Evolutionary conservation across 2,113 vertebrate genomes (phyloP).

Genomic region (Oxyura jamaicensis): DNA sequence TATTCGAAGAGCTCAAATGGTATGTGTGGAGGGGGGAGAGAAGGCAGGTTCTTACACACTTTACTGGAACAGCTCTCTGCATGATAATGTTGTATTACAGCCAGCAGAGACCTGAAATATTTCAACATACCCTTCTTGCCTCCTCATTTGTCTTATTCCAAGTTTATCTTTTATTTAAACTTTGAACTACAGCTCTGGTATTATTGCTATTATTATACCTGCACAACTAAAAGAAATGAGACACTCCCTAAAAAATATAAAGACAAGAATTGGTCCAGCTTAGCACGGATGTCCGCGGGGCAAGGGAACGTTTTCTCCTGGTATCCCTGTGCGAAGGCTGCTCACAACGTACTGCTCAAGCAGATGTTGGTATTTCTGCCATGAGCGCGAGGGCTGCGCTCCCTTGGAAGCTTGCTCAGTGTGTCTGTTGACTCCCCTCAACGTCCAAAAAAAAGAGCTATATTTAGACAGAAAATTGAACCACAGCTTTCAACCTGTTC

Average conservation of each 20-base stretch:
- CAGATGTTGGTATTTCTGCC: neutral
- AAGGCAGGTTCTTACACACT: neutral
- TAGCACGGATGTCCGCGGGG: neutral
- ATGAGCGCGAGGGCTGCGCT: neutral
- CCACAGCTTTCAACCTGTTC: neutral
- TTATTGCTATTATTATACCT: neutral
- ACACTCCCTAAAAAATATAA: neutral
- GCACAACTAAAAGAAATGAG: neutral
- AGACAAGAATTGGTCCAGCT: neutral
- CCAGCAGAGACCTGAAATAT: neutral
- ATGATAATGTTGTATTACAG: neutral
- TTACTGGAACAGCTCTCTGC: neutral
- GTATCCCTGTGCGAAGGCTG: accelerated
- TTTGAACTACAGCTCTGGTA: neutral
- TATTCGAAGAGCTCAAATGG: constrained; percentile 5
- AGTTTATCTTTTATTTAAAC: neutral
- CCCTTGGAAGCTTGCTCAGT: neutral
- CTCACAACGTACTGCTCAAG: neutral
- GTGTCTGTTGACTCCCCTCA: neutral
- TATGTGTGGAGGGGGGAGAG: neutral
- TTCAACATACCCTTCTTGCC: neutral
- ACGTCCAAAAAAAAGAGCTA: neutral
- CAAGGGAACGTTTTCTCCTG: neutral
- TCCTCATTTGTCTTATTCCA: neutral
- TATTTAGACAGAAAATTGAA: neutral